These are phyloP conservation scores for Pegea sp. DNA, from an alignment of 23 tunicate genomes.

Conservation along the genomic window DNA sequence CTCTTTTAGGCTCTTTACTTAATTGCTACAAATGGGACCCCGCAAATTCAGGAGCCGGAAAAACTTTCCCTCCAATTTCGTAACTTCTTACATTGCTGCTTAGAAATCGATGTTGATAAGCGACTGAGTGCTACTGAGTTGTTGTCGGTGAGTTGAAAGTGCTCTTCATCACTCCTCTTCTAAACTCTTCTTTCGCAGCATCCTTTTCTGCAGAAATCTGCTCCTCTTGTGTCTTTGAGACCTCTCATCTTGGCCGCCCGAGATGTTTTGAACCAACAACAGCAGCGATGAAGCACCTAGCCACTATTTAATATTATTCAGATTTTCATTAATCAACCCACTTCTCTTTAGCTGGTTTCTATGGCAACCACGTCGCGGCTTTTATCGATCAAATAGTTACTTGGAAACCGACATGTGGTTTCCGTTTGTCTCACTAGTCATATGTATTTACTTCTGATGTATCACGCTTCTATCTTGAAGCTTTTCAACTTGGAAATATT, in stretches of 20 bases:
- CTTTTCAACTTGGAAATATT: no score
- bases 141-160: slow-evolving; percentile 15
- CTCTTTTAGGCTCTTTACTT: slow-evolving; percentile 89
- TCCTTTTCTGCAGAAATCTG: slow-evolving; percentile 64
- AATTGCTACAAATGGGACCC: slow-evolving; percentile 98
- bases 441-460: no score
- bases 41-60: slow-evolving; percentile 89
- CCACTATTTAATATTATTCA: not conserved
- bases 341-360: no score
- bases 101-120: slow-evolving; percentile 95
- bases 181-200: slow-evolving; percentile 26
- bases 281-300: not conserved
- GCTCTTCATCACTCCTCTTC: not conserved
- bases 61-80: slow-evolving; percentile 50
- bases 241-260: slow-evolving; percentile 90
- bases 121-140: slow-evolving; percentile 71
- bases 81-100: slow-evolving; percentile 74
- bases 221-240: slow-evolving; percentile 66
- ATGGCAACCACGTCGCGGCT: no score
- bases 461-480: no score
- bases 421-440: no score
- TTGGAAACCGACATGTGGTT: no score
- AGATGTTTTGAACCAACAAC: slow-evolving; percentile 65
- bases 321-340: no score
- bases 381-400: no score